These are phyloP conservation scores for Invenusta paracnida DNA, from an alignment of 2,888 invertebrate genomes.

Conservation along the genomic window DNA sequence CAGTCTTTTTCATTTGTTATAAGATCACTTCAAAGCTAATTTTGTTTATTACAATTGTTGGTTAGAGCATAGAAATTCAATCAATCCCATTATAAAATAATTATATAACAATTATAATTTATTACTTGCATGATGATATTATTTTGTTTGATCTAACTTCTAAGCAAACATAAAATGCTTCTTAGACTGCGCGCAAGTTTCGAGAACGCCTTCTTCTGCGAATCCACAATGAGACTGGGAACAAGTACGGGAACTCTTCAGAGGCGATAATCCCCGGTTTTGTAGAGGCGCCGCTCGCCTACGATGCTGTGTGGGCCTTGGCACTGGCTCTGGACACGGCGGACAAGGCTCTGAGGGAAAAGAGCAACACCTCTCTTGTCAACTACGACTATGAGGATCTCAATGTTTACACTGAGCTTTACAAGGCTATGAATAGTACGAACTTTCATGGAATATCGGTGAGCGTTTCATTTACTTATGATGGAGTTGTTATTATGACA, in stretches of 20 bases:
- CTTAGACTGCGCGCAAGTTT: conserved; percentile 78
- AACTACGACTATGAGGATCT: conserved; percentile 67
- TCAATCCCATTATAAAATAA: no score
- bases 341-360: conserved; percentile 50
- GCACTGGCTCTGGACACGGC: conserved; percentile 96
- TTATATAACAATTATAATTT: no score
- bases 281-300: conserved; percentile 89
- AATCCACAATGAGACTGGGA: conserved; percentile 73
- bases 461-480: conserved; percentile 62
- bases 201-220: conserved; percentile 66
- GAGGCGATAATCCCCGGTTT: conserved; percentile 69
- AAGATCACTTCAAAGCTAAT: no score
- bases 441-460: conserved; percentile 96
- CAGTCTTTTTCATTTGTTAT: no score
- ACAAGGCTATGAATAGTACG: conserved; percentile 94
- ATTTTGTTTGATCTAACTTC: no score
- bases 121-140: no score
- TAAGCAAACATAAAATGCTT: no score
- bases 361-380: conserved; percentile 27
- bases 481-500: background rate
- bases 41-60: no score
- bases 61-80: no score
- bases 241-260: conserved; percentile 66
- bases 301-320: conserved; percentile 98
- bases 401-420: conserved; percentile 87